A percentile compares a stretch with the other conserved stretches of the same genome.
These are phyloP conservation scores for Metalampra italica DNA, from an alignment of 2,888 invertebrate species.

Conservation along the genomic window DNA sequence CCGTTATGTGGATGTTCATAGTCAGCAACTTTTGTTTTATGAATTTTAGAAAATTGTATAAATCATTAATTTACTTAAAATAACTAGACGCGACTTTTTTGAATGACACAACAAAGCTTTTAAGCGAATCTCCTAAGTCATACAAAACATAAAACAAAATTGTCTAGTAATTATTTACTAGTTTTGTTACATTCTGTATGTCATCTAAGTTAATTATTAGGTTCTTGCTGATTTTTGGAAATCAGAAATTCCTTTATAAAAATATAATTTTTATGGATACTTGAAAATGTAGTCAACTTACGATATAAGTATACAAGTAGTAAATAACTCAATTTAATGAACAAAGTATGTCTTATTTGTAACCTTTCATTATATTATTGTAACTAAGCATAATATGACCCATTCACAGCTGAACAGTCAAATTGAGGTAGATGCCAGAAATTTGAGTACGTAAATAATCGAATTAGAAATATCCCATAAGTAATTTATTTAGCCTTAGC, in stretches of 20 bases:
- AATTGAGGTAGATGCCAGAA: no score
- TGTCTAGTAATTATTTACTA: no score
- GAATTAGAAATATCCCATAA: no score
- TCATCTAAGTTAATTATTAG: constrained; percentile 9
- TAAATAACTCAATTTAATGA: constrained; percentile 48
- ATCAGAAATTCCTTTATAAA: constrained; percentile 25
- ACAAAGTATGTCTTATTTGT: constrained; percentile 55
- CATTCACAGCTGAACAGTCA: no score
- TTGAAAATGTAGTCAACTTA: constrained; percentile 66
- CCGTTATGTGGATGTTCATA: no score
- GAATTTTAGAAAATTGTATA: no score
- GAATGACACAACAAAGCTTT: no score
- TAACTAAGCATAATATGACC: constrained; percentile 25
- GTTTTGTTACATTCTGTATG: neutral
- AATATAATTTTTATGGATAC: constrained; percentile 37
- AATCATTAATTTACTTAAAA: no score
- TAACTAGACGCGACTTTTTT: constrained; percentile 13
- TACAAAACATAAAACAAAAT: no score
- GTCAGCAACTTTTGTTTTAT: neutral
- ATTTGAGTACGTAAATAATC: no score
- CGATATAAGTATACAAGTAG: constrained; percentile 63
- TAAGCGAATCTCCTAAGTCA: no score
- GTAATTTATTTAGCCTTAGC: no score
- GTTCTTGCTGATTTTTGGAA: constrained; percentile 22
- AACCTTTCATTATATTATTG: constrained; percentile 32